These are phyloP conservation scores for Bombus fervidus DNA, from an alignment of 1,140 invertebrate genomes.

Conservation along the genomic window DNA sequence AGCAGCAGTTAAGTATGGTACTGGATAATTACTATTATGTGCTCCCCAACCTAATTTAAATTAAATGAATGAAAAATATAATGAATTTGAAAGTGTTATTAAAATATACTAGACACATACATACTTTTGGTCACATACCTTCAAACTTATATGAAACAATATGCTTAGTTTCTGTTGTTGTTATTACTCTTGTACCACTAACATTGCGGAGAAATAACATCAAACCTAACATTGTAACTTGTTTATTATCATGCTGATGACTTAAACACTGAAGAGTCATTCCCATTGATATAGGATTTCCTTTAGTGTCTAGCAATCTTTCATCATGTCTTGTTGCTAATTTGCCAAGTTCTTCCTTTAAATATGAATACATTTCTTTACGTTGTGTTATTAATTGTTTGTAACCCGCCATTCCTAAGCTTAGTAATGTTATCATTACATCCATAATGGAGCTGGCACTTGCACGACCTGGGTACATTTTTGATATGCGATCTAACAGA, in stretches of 20 bases:
- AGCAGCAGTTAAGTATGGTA: constrained; percentile 88
- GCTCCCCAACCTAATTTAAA: constrained; percentile 86
- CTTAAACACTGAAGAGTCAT: constrained; percentile 80
- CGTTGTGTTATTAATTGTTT: constrained; percentile 86
- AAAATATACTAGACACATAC: not conserved
- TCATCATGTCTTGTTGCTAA: constrained; percentile 86
- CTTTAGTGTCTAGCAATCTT: constrained; percentile 85
- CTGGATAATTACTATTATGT: constrained; percentile 85
- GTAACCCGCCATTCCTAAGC: constrained; percentile 88
- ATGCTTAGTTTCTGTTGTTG: constrained; percentile 83
- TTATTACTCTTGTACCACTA: constrained; percentile 87
- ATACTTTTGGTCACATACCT: constrained; percentile 75
- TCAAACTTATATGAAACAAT: constrained; percentile 84
- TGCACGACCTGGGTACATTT: constrained; percentile 91
- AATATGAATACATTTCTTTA: constrained; percentile 86
- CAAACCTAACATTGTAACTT: constrained; percentile 86
- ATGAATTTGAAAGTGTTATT: not conserved
- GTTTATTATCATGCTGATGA: constrained; percentile 80
- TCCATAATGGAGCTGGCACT: constrained; percentile 90
- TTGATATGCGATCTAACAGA: constrained; percentile 87
- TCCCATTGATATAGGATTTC: constrained; percentile 91
- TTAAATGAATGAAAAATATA: constrained; percentile 25
- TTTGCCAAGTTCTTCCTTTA: constrained; percentile 85
- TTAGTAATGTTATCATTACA: constrained; percentile 91
- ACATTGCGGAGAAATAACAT: constrained; percentile 89